Evolutionary conservation across 2,797 vertebrate species (phyloP).

Genomic region (Pitangus sulphuratus): DNA sequence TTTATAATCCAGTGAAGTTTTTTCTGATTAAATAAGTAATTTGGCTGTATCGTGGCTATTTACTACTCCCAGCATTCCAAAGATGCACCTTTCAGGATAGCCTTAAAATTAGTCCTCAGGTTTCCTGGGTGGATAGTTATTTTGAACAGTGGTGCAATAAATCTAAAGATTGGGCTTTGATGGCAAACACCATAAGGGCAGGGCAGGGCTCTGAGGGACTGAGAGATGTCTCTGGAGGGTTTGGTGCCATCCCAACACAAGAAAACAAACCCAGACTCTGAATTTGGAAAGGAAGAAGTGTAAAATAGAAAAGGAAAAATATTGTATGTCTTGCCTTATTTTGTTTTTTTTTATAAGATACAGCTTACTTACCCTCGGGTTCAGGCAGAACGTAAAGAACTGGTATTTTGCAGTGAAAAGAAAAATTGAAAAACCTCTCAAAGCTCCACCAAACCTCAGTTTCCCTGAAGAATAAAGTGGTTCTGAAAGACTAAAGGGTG

Average conservation of each 20-base stretch:
- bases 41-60: neutral
- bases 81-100: neutral
- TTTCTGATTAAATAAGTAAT: neutral
- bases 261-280: neutral
- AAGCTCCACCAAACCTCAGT: neutral
- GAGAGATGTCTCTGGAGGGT: neutral
- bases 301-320: neutral
- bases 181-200: neutral
- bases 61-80: neutral
- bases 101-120: neutral
- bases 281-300: neutral
- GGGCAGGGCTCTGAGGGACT: neutral
- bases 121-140: neutral
- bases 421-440: fast-evolving
- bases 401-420: neutral
- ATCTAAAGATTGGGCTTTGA: neutral
- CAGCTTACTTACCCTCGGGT: fast-evolving
- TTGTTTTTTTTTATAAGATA: neutral
- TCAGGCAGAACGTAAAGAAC: neutral
- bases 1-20: neutral
- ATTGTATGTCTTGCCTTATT: neutral
- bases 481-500: neutral
- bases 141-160: neutral
- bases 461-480: neutral
- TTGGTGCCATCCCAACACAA: neutral